phyloP scores from a whole-genome alignment of 1,140 invertebrate species.

The Phthorimaea operculella region DNA sequence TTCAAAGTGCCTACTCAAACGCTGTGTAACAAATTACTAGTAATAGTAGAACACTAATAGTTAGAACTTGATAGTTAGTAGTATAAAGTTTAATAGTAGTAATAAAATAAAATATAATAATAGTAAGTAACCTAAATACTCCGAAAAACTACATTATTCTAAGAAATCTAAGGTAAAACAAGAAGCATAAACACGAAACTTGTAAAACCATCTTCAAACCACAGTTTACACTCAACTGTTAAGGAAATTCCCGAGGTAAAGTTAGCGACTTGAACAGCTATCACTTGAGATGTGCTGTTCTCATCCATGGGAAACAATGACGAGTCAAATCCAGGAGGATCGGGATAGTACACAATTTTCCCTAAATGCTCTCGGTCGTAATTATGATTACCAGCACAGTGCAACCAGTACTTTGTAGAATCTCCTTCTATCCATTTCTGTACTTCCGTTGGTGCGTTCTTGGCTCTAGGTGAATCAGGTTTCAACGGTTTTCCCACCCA shows the following conservation, averaged over 20 bases:
- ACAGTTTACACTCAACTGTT: constrained; percentile 45
- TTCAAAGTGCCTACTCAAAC: no score
- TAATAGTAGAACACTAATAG: no score
- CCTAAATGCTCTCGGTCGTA: constrained; percentile 53
- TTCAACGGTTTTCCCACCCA: constrained; percentile 40
- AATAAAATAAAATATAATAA: no score
- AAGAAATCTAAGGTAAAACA: constrained; percentile 23
- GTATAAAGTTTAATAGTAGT: no score
- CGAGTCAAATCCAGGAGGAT: constrained; percentile 52
- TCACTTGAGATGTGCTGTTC: constrained; percentile 25
- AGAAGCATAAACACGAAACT: constrained; percentile 40
- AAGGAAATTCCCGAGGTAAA: constrained; percentile 48
- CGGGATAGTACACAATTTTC: constrained; percentile 40
- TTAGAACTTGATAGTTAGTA: no score
- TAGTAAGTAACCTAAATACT: no score
- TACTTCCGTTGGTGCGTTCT: constrained; percentile 31
- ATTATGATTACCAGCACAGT: constrained; percentile 41
- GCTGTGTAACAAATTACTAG: no score
- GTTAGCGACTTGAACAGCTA: constrained; percentile 44
- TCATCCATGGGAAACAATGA: constrained; percentile 32
- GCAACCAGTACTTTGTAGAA: constrained; percentile 38
- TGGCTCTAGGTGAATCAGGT: constrained; percentile 17
- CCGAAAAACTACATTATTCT: no score
- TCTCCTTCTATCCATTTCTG: constrained; percentile 31
- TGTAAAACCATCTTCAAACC: constrained; percentile 38